Evolutionary conservation across 2,888 invertebrate species (phyloP).

Genomic region (Eupithecia inturbata): DNA sequence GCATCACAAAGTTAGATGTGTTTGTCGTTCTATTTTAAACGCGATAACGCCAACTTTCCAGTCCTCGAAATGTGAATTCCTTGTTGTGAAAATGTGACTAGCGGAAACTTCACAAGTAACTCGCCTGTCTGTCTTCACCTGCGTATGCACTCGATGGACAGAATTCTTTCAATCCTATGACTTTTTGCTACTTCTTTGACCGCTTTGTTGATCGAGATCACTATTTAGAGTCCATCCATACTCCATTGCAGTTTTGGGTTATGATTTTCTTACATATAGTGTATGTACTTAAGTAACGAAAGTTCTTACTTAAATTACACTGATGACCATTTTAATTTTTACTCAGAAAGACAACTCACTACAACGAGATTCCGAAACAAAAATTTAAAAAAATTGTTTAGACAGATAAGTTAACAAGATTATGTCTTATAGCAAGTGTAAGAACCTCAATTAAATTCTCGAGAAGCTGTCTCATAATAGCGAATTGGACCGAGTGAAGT

Average conservation of each 20-base stretch:
- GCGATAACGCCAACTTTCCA: constrained; percentile 83
- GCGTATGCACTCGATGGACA: constrained; percentile 57
- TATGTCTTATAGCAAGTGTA: constrained; percentile 11
- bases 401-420: constrained; percentile 28
- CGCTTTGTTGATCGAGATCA: not conserved
- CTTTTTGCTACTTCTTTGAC: not conserved
- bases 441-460: constrained; percentile 39
- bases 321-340: not conserved
- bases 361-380: not conserved
- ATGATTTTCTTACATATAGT: not conserved
- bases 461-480: constrained; percentile 41
- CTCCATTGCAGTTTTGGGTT: not conserved
- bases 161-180: not conserved
- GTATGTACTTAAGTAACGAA: not conserved
- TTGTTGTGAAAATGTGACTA: constrained; percentile 84
- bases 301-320: not conserved
- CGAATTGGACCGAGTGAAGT: constrained; percentile 45
- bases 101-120: constrained; percentile 83
- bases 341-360: not conserved
- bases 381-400: not conserved
- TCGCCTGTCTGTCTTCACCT: constrained; percentile 59
- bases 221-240: not conserved
- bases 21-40: constrained; percentile 83
- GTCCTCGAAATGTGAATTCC: constrained; percentile 84
- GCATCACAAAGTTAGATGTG: constrained; percentile 82